Conservation (phyloP, 2,113 vertebrate genomes). For the Saimiri boliviensis region DNA sequence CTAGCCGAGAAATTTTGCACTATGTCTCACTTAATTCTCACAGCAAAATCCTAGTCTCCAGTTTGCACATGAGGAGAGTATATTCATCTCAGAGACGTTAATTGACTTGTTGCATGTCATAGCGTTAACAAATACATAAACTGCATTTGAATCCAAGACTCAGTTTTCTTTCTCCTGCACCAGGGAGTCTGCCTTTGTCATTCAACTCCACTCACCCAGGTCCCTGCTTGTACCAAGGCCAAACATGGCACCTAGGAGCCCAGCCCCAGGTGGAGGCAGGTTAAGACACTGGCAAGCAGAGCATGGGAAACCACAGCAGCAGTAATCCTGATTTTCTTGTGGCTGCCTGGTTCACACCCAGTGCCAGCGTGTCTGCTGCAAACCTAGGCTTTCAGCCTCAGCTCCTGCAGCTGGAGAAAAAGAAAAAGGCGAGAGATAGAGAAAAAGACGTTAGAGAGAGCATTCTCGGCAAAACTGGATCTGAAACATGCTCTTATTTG, state of each 20-base stretch:
- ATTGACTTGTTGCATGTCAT: not conserved
- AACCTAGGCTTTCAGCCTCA: not conserved
- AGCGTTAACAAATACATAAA: fast-evolving
- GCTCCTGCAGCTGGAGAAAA: not conserved
- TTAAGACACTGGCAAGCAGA: not conserved
- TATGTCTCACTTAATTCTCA: not conserved
- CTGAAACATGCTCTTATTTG: not conserved
- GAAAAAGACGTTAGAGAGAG: not conserved
- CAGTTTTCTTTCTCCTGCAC: not conserved
- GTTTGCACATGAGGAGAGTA: not conserved
- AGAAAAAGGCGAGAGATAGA: not conserved
- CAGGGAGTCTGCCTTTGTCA: not conserved
- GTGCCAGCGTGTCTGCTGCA: not conserved
- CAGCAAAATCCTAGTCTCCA: not conserved
- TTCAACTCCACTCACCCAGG: not conserved
- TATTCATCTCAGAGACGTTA: not conserved
- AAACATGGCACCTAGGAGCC: not conserved
- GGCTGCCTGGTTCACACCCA: not conserved
- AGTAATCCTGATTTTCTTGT: not conserved
- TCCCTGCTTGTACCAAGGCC: not conserved
- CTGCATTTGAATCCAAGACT: not conserved
- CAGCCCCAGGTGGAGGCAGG: slow-evolving; percentile 14
- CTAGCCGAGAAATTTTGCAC: not conserved
- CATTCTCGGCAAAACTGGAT: not conserved
- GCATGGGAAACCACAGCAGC: not conserved